phyloP scores from a whole-genome alignment of 2,888 invertebrate genomes.

The Calephelis perditalis region DNA sequence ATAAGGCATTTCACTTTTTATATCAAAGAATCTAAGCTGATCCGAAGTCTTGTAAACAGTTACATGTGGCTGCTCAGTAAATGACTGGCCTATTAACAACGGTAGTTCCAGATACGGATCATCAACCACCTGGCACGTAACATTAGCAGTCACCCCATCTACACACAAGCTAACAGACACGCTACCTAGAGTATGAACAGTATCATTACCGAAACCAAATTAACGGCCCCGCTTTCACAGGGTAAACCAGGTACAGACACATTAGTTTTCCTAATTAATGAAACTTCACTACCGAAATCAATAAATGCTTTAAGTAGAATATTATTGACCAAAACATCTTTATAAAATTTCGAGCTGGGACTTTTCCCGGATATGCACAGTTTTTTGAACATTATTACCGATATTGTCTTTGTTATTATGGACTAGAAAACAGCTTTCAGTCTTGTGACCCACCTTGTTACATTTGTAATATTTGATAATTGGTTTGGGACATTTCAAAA shows the following conservation, averaged over 20 bases:
- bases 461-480: slow-evolving; percentile 21
- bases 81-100: background rate
- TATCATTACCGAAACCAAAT: slow-evolving; percentile 26
- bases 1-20: background rate
- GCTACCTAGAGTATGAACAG: slow-evolving; percentile 22
- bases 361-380: background rate
- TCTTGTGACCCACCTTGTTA: slow-evolving; percentile 16
- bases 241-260: background rate
- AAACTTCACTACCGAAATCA: slow-evolving; percentile 26
- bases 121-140: background rate
- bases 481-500: slow-evolving; percentile 23
- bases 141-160: slow-evolving; percentile 22
- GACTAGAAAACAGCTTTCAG: background rate
- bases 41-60: background rate
- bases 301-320: slow-evolving; percentile 17
- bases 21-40: background rate
- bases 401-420: background rate
- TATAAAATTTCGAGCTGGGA: slow-evolving; percentile 22
- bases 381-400: background rate
- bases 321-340: slow-evolving; percentile 20
- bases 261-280: slow-evolving; percentile 19
- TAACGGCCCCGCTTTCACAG: background rate
- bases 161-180: slow-evolving; percentile 15
- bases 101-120: background rate
- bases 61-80: slow-evolving; percentile 7